These are phyloP conservation scores for Orthonychiurus folsomi DNA, from an alignment of 2,888 invertebrate species.

Conservation along the genomic window DNA sequence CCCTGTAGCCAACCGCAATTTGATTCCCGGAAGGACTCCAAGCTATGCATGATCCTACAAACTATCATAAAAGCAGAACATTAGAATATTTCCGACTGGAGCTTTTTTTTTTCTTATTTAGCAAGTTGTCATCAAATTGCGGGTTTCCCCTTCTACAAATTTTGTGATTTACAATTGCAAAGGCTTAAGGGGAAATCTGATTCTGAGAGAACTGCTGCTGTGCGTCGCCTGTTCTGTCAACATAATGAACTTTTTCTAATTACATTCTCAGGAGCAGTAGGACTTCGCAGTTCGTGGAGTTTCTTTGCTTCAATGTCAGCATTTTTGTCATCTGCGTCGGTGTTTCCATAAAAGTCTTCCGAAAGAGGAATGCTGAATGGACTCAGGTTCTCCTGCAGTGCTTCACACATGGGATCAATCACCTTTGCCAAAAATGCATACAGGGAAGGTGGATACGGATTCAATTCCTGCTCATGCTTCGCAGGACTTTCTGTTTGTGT, in stretches of 20 bases:
- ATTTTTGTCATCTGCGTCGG: constrained; percentile 14
- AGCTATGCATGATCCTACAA: constrained; percentile 28
- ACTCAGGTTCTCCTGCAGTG: constrained; percentile 32
- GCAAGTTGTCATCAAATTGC: neutral
- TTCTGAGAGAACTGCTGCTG: too few relatives aligned
- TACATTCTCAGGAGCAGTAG: constrained; percentile 24
- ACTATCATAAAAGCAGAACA: constrained; percentile 19
- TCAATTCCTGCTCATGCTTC: neutral
- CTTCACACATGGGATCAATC: constrained; percentile 31
- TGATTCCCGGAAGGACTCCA: constrained; percentile 38
- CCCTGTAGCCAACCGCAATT: constrained; percentile 34
- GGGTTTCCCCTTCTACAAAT: too few relatives aligned
- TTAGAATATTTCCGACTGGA: too few relatives aligned
- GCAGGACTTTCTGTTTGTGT: neutral
- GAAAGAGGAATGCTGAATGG: constrained; percentile 29
- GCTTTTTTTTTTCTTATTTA: neutral
- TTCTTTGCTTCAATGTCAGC: constrained; percentile 20
- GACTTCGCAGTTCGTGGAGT: constrained; percentile 24
- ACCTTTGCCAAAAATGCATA: constrained; percentile 37
- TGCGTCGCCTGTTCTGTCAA: too few relatives aligned
- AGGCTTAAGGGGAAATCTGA: too few relatives aligned
- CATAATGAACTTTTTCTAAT: too few relatives aligned
- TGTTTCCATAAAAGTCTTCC: constrained; percentile 23
- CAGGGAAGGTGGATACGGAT: constrained; percentile 34
- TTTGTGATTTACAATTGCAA: too few relatives aligned